Conservation (phyloP, 30 jellyfish, hydroid and myxozoan genomes). For the Hydractinia echinata region DNA sequence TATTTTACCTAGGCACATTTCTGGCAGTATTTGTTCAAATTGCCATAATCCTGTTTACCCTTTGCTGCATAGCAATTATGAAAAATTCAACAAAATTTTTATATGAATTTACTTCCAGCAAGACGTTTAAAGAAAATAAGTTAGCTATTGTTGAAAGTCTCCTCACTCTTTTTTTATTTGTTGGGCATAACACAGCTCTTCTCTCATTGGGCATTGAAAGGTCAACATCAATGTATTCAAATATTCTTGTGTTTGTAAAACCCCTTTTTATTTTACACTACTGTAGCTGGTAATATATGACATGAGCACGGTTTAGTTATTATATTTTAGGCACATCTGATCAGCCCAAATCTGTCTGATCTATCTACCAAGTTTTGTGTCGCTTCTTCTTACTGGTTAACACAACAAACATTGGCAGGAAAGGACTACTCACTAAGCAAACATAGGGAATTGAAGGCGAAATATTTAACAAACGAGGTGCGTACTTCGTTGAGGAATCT, state of each 20-base stretch:
- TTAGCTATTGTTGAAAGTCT: too few relatives aligned
- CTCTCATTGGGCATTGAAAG: too few relatives aligned
- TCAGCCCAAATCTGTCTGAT: constrained; percentile 67
- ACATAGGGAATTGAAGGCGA: constrained; percentile 61
- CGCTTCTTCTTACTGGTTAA: constrained; percentile 80
- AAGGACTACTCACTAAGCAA: constrained; percentile 49
- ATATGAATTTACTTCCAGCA: too few relatives aligned
- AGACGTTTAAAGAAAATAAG: too few relatives aligned
- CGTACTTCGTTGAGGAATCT: neutral
- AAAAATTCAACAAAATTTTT: too few relatives aligned
- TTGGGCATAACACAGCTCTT: too few relatives aligned
- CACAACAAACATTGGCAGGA: constrained; percentile 78
- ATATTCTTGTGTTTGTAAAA: neutral
- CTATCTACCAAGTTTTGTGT: constrained; percentile 70
- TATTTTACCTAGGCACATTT: too few relatives aligned
- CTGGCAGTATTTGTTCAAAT: too few relatives aligned
- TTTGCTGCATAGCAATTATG: too few relatives aligned
- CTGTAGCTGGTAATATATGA: neutral
- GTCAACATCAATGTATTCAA: neutral
- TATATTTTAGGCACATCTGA: constrained; percentile 69
- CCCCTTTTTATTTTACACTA: too few relatives aligned
- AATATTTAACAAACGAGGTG: constrained; percentile 53
- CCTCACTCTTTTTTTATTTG: too few relatives aligned
- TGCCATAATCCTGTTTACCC: too few relatives aligned
- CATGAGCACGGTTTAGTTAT: neutral